phyloP scores from a whole-genome alignment of 1,140 invertebrate genomes.

The Nautilus pompilius region DNA sequence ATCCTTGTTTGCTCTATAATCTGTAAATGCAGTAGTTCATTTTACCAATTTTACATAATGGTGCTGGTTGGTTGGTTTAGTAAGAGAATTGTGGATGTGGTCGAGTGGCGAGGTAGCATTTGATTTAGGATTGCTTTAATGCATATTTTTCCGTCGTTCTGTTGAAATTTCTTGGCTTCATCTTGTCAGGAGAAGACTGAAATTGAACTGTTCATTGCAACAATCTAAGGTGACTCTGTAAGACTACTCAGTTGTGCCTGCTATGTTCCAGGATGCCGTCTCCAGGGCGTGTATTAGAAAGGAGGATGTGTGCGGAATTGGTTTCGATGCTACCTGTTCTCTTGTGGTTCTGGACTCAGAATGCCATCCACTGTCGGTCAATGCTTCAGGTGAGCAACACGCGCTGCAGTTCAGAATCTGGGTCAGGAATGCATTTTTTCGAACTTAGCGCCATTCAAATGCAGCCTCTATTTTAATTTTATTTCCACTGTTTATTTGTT shows the following conservation, averaged over 20 bases:
- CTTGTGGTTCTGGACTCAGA: conserved; percentile 75
- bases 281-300: conserved; percentile 50
- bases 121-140: background rate
- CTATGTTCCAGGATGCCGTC: conserved; percentile 20
- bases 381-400: conserved; percentile 63
- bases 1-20: too few species aligned
- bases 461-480: too few species aligned
- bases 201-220: background rate
- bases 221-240: background rate
- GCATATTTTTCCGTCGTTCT: background rate
- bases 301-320: conserved; percentile 71
- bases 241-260: background rate
- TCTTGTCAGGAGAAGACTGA: background rate
- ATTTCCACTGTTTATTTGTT: too few species aligned
- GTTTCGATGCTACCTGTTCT: conserved; percentile 96
- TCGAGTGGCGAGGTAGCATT: too few species aligned
- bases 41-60: too few species aligned
- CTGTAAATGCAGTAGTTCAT: too few species aligned
- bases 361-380: conserved; percentile 72
- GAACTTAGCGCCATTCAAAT: too few species aligned
- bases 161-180: background rate
- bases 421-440: too few species aligned
- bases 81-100: too few species aligned
- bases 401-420: too few species aligned
- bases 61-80: too few species aligned